These are phyloP conservation scores for Lasiommata megera DNA, from an alignment of 2,888 invertebrate species.

Conservation along the genomic window DNA sequence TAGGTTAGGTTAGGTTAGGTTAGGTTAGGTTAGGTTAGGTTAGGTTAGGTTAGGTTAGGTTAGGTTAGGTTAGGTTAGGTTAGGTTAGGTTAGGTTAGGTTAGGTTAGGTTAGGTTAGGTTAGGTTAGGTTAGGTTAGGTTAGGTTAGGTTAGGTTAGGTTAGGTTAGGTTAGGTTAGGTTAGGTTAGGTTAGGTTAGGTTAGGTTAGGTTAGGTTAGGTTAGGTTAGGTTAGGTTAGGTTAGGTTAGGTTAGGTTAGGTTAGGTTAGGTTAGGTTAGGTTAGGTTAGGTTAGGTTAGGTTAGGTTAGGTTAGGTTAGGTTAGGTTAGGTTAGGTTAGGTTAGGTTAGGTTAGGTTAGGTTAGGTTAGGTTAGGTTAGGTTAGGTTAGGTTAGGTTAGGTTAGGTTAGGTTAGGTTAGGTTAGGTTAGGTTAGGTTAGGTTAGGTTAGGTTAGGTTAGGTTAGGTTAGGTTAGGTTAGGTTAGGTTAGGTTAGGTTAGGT, in stretches of 20 bases:
- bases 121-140: constrained; percentile 2
- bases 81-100: constrained; percentile 30
- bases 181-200: neutral
- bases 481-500: neutral
- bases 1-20: constrained; percentile 33
- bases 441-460: neutral
- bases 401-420: constrained; percentile 1
- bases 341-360: constrained; percentile 9
- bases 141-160: constrained; percentile 22
- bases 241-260: neutral
- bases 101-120: constrained; percentile 19
- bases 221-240: neutral
- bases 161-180: neutral
- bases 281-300: constrained; percentile 33
- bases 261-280: constrained; percentile 27
- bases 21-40: constrained; percentile 32
- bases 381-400: constrained; percentile 9
- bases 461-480: neutral
- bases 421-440: constrained; percentile 1
- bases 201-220: neutral
- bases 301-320: constrained; percentile 32
- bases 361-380: constrained; percentile 1
- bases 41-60: constrained; percentile 31
- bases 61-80: constrained; percentile 31
- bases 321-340: constrained; percentile 30